These are phyloP conservation scores for Hypomecis atomaria DNA, from an alignment of 2,888 invertebrate genomes.

Conservation along the genomic window DNA sequence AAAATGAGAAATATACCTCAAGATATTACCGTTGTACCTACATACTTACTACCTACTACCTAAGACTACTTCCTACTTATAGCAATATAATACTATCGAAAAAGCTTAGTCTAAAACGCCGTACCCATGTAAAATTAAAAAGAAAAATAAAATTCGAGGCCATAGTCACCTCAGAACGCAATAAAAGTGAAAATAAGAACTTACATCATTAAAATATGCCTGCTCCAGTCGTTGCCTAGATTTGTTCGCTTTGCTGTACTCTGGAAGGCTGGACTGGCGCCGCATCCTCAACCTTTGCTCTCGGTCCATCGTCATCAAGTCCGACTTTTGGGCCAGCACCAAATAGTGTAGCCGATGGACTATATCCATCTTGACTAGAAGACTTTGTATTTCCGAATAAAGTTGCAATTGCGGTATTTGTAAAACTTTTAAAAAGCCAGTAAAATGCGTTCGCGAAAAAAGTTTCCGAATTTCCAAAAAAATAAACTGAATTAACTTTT, in stretches of 20 bases:
- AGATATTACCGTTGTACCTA: too few species aligned
- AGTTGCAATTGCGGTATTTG: slow-evolving; percentile 11
- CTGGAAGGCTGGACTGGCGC: slow-evolving; percentile 79
- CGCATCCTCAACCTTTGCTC: slow-evolving; percentile 78
- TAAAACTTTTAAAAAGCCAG: slow-evolving; percentile 11
- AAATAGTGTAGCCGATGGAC: slow-evolving; percentile 81
- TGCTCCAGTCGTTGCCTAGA: slow-evolving; percentile 74
- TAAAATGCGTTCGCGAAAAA: slow-evolving; percentile 1
- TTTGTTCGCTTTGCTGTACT: slow-evolving; percentile 75
- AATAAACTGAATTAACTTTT: background rate
- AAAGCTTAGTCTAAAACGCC: too few species aligned
- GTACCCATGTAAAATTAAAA: too few species aligned
- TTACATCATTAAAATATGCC: slow-evolving; percentile 79
- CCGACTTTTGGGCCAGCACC: slow-evolving; percentile 80
- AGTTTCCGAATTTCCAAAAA: background rate
- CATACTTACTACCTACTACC: too few species aligned
- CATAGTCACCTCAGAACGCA: too few species aligned
- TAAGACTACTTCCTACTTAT: too few species aligned
- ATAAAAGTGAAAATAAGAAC: slow-evolving; percentile 36
- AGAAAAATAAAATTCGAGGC: too few species aligned
- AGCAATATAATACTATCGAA: too few species aligned
- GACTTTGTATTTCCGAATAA: background rate
- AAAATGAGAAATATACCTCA: too few species aligned
- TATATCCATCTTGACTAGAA: slow-evolving; percentile 69
- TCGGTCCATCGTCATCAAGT: slow-evolving; percentile 80